phyloP scores from a whole-genome alignment of 2,888 invertebrate species.

The Hyppa rectilinea region DNA sequence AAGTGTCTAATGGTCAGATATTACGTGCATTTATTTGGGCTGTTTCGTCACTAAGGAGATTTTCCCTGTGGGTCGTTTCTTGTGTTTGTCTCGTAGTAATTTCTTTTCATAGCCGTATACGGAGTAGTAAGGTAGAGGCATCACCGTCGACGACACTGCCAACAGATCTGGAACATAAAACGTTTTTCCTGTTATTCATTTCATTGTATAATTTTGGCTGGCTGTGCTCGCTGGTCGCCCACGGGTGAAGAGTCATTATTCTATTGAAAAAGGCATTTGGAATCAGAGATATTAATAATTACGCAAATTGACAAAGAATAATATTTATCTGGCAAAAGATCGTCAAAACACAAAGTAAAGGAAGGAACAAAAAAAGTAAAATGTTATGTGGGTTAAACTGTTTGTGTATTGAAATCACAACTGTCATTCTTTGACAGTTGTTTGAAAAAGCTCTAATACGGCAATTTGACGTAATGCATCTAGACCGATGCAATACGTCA shows the following conservation, averaged over 20 bases:
- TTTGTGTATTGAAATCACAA: neutral
- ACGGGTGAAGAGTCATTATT: neutral
- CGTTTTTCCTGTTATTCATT: conserved; percentile 25
- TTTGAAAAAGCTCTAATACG: neutral
- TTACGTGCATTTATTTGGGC: conserved; percentile 76
- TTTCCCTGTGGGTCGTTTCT: conserved; percentile 83
- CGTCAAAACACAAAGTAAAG: too few species aligned
- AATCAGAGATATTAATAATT: neutral
- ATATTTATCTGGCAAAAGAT: too few species aligned
- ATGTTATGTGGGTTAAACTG: too few species aligned
- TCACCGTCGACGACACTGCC: conserved; percentile 86
- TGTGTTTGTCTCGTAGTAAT: conserved; percentile 82
- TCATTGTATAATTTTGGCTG: neutral
- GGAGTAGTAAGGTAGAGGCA: conserved; percentile 85
- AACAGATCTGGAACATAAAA: conserved; percentile 82
- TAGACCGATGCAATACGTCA: too few species aligned
- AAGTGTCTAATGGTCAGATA: conserved; percentile 44
- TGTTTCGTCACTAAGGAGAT: conserved; percentile 85
- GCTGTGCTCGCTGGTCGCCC: neutral
- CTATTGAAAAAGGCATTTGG: neutral
- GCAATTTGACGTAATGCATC: too few species aligned
- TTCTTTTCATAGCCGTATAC: conserved; percentile 85
- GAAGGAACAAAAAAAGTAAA: too few species aligned
- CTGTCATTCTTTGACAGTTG: neutral
- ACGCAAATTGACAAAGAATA: neutral